phyloP scores from a whole-genome alignment of 2,888 invertebrate genomes.

The Calliphora vomitoria region DNA sequence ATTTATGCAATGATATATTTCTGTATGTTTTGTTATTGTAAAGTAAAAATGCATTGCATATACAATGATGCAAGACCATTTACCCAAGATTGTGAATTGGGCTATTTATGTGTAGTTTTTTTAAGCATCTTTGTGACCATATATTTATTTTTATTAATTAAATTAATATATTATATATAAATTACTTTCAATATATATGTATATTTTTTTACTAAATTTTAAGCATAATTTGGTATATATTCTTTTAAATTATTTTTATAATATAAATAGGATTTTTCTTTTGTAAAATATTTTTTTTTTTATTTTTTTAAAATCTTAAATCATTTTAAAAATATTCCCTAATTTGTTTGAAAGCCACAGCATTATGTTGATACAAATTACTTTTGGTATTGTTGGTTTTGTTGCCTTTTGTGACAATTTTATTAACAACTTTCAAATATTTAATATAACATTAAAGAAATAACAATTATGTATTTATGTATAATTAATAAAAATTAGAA shows the following conservation, averaged over 20 bases:
- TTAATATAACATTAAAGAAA: conserved; percentile 5
- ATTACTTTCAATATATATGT: too few species aligned
- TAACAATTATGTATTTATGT: background rate
- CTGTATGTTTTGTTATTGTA: too few species aligned
- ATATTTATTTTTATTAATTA: conserved; percentile 46
- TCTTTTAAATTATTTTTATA: conserved; percentile 42
- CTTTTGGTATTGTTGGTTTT: conserved; percentile 47
- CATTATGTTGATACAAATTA: conserved; percentile 56
- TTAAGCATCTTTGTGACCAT: conserved; percentile 76
- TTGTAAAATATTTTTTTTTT: conserved; percentile 24
- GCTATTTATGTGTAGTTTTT: conserved; percentile 32
- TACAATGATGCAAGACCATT: too few species aligned
- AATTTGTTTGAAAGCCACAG: conserved; percentile 72
- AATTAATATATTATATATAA: conserved; percentile 38
- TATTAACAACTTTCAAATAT: conserved; percentile 20
- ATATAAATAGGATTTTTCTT: conserved; percentile 60
- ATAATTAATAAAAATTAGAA: background rate
- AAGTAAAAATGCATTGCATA: too few species aligned
- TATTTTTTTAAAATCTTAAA: conserved; percentile 24
- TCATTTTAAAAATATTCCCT: conserved; percentile 72
- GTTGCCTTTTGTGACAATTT: conserved; percentile 64
- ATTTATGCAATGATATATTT: too few species aligned
- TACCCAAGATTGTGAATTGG: too few species aligned
- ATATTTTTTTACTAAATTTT: conserved; percentile 35
- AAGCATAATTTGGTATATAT: conserved; percentile 64